Evolutionary conservation across 1,140 invertebrate species (phyloP).

Genomic region (Yoshiicerus persimilis): DNA sequence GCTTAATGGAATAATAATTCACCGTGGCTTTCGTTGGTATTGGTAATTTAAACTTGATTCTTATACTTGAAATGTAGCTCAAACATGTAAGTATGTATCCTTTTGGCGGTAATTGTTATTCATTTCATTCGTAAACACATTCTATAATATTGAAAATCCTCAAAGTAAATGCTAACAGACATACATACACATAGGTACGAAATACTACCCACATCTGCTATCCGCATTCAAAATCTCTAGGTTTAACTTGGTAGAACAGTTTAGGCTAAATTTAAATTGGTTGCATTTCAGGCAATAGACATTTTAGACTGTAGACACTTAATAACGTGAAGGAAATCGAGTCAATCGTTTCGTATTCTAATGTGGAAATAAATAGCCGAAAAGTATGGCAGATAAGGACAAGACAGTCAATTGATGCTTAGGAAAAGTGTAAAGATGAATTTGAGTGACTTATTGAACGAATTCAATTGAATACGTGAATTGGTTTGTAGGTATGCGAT

Average conservation of each 20-base stretch:
- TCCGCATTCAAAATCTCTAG: no score
- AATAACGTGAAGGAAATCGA: background rate
- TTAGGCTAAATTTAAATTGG: background rate
- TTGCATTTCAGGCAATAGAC: no score
- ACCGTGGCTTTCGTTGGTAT: background rate
- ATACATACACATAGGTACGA: no score
- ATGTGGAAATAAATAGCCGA: background rate
- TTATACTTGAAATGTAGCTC: background rate
- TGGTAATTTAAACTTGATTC: background rate
- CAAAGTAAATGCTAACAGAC: no score
- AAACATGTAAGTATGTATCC: no score
- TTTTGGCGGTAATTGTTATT: no score
- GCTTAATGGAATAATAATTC: background rate
- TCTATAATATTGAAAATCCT: no score
- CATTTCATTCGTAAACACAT: no score
- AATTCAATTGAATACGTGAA: background rate
- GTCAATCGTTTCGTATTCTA: background rate
- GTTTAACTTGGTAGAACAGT: background rate
- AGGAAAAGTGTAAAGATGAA: background rate
- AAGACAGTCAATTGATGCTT: background rate
- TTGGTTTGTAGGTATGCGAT: constrained; percentile 3
- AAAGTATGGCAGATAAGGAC: background rate
- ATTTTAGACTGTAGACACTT: background rate
- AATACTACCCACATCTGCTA: no score
- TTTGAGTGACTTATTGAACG: background rate